Conservation (phyloP, 2,113 vertebrate species). For the Apistogramma diplotaenia region DNA sequence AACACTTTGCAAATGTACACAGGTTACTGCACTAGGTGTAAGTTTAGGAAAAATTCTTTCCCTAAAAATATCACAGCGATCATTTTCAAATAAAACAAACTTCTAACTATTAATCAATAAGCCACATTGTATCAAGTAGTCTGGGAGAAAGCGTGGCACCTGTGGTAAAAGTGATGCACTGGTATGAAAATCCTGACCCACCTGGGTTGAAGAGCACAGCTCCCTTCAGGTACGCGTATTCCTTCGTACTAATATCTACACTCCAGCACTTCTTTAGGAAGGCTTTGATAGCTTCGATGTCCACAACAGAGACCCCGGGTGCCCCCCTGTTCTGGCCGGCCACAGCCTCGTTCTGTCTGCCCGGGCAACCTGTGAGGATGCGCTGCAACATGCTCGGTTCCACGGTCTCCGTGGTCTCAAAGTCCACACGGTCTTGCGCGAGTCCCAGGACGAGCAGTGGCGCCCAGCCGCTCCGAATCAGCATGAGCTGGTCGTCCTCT, state of each 20-base stretch:
- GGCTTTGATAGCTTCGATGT: constrained; percentile 85
- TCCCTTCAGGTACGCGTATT: constrained; percentile 97
- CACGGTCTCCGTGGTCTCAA: constrained; percentile 87
- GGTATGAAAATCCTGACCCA: constrained; percentile 42
- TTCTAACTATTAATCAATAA: neutral
- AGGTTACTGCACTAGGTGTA: neutral
- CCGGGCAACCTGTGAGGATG: constrained; percentile 82
- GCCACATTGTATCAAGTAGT: neutral
- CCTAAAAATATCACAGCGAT: neutral
- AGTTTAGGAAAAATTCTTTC: neutral
- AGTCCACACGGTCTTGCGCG: constrained; percentile 88
- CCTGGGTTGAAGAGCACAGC: constrained; percentile 95
- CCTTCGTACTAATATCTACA: constrained; percentile 91
- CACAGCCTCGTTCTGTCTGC: constrained; percentile 46
- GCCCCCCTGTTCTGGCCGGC: constrained; percentile 27
- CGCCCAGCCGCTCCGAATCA: constrained; percentile 90
- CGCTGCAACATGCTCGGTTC: constrained; percentile 88
- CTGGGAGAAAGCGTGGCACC: neutral
- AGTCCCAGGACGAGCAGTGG: constrained; percentile 90
- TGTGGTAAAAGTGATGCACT: neutral
- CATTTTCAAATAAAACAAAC: neutral
- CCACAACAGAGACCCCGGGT: constrained; percentile 70
- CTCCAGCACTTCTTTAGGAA: constrained; percentile 94
- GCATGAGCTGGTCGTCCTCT: constrained; percentile 86
- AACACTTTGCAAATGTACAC: neutral